Evolutionary conservation across 2,888 invertebrate genomes (phyloP), one percentile per base, ranked within the genome.

Genomic region (Heliconius ismenius): DNA sequence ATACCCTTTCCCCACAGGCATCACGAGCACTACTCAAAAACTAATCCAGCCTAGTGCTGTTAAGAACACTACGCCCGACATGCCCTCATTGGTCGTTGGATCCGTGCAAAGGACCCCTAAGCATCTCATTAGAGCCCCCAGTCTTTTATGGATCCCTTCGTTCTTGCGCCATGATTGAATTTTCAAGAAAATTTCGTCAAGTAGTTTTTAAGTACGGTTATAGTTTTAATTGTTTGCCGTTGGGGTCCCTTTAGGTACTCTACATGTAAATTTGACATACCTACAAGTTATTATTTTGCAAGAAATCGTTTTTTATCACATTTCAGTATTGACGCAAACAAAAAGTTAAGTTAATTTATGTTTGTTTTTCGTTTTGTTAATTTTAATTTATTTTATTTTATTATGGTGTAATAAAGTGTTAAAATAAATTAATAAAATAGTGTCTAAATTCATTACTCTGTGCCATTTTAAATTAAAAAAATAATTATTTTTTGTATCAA

Each of bases 21-120:
- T 91, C 92, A 92, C 92, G 88, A 87, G 88, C 83, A 82, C 86
- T 89, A 88, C 92, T 92, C 90, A 87, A 90, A 90, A 92, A 91
- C 92, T 92, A 93, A 93, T 92, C 91, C 91, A 87, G 89, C 88
- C 89, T 92, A 92, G 92, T 92, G 90, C 91, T 89, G 86, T 91
- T 92, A 90, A 91, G 91, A 87, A 88, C 86, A 84, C 87, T 88
- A 86, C 84, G 85, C 81, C 85, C 85, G 86, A 87, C 87, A 86
- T 84, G 82, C 87, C 81, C 86, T 89, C 89, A 92, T 92, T 92
- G 92, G 92, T 86, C 78, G 81, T 78, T 76, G 74, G 68, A 73
- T 74, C 26, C 72, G 62, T 83, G 88, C 83, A 80, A 84, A 85
- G 83, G 81, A 82, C 83, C 84, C 88, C 88, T 87, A 83, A 82